Evolutionary conservation across 2,113 vertebrate genomes (phyloP).

Genomic region (Cavia aperea): DNA sequence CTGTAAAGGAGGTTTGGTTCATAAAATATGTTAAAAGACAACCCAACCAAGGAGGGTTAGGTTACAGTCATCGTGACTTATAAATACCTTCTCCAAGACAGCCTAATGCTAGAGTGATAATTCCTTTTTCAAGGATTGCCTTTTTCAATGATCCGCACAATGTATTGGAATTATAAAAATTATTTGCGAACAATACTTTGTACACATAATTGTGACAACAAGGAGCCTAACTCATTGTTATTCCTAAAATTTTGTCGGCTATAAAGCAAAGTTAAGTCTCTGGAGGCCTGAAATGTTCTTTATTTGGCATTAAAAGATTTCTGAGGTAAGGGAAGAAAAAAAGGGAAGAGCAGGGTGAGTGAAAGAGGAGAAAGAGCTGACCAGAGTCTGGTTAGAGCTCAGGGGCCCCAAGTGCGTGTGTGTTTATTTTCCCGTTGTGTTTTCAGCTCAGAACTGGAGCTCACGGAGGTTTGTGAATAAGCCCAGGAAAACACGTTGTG

Average conservation of each 20-base stretch:
- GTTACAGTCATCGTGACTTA: neutral
- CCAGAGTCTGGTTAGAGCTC: neutral
- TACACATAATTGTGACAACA: neutral
- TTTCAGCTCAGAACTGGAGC: neutral
- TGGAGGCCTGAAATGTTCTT: neutral
- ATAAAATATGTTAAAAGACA: constrained; percentile 13
- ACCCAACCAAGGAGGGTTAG: neutral
- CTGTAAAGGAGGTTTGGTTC: neutral
- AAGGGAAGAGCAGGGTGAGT: no score
- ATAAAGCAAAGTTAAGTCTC: constrained; percentile 25
- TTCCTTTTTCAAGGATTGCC: neutral
- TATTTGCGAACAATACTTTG: neutral
- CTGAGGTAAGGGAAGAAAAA: neutral
- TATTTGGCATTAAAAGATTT: neutral
- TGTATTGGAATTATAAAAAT: neutral
- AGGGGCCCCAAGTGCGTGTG: neutral
- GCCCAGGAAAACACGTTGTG: neutral
- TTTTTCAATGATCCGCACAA: neutral
- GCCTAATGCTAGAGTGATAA: neutral
- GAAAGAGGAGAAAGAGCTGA: neutral
- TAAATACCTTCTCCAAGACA: neutral
- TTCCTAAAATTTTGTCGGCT: neutral
- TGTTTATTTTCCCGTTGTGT: neutral
- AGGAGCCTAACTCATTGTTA: neutral
- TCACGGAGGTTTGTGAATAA: neutral